These are phyloP conservation scores for Chondrilla cf. caribensis DNA, from an alignment of 37 sponge, comb jelly and placozoan genomes.

Conservation along the genomic window DNA sequence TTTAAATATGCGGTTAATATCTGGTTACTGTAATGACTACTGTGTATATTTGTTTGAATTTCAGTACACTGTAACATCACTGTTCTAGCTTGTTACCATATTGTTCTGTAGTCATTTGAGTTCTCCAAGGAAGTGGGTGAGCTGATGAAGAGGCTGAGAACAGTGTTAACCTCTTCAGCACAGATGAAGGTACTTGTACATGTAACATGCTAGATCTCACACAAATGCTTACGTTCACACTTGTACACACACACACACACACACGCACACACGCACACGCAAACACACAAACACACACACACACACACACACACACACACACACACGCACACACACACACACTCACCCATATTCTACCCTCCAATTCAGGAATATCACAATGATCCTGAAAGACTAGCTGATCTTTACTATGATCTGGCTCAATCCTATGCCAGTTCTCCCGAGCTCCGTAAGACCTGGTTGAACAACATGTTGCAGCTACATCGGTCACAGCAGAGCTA, in stretches of 20 bases:
- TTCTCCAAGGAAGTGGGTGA: conserved; percentile 81
- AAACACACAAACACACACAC: conserved; percentile 32
- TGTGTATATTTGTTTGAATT: no score
- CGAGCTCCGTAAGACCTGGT: conserved; percentile 87
- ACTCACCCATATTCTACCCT: not conserved
- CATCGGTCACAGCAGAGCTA: conserved; percentile 77
- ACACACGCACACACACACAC: conserved; percentile 44
- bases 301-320: conserved; percentile 28
- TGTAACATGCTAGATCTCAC: not conserved
- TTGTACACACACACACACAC: conserved; percentile 35
- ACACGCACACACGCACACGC: conserved; percentile 27
- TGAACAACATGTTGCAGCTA: conserved; percentile 73
- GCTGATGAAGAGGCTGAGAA: conserved; percentile 69
- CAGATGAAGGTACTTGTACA: conserved; percentile 75
- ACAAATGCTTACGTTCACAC: conserved; percentile 4
- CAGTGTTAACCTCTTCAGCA: conserved; percentile 75
- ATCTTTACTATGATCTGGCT: conserved; percentile 88
- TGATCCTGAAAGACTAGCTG: conserved; percentile 86
- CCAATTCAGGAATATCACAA: conserved; percentile 63
- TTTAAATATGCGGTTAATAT: no score
- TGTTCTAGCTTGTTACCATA: no score
- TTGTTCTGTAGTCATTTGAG: conserved; percentile 46
- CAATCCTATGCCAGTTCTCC: conserved; percentile 81
- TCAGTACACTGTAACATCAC: no score
- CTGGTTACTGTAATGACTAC: no score